Evolutionary conservation across 92 coral and sea anemone species (phyloP), one percentile per base, ranked within the genome.

Genomic region (Porites rus): DNA sequence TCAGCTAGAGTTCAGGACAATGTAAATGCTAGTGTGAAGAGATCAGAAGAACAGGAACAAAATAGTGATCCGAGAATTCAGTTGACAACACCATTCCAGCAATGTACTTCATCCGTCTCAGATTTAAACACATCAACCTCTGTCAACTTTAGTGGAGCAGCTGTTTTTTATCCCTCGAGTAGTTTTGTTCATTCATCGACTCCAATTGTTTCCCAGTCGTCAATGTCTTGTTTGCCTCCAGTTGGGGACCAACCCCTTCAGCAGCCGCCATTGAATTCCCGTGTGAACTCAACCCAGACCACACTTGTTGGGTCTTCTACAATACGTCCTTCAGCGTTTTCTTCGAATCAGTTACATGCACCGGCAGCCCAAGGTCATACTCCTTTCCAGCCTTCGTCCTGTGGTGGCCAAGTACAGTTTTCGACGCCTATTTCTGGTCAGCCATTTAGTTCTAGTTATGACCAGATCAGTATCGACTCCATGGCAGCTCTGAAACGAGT

Each of bases 181-280:
- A 28, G 31, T 28, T 28, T 28, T 28, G 31, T 28, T 28, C 31
- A 28, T 28, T 28, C 31, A 28, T 28, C 31, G 31, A 28, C 31
- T 28, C 31, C 31, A 28, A 28, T 28, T 28, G 31, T 28, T 28
- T 28, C 31, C 31, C 0, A 28, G 31, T 28, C 8, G 21, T 66
- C 84, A 54, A 64, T 80, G 56, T 24, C 66, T 6, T 16, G 75
- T 51, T 20, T 67, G 53, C 71, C 75, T 51, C 12, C 63, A 9
- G 50, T 18, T 6, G 84, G 66, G 46, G 52, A 66, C 50, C 84
- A 78, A 38, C 10, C 16, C 58, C 84, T 80, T 67, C 84, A 80
- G 60, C 76, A 67, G 66, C 66, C 66, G 53, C 67, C 65, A 21
- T 80, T 75, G 31, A 28, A 28, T 28, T 28, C 31, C 31, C 31